Conservation (phyloP, 1,140 invertebrate genomes). For the Propsilocerus akamusi region DNA sequence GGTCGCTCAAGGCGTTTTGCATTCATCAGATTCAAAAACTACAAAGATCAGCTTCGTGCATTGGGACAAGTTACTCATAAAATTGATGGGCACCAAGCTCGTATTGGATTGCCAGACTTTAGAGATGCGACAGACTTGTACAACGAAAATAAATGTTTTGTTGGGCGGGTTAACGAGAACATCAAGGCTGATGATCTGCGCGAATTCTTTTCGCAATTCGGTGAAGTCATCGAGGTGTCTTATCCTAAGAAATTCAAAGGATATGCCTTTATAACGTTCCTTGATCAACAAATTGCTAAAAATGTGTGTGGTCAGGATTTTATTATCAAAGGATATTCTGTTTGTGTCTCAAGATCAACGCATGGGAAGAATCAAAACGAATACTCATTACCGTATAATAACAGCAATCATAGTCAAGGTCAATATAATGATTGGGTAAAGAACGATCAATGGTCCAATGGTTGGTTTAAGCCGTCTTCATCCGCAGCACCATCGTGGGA, state of each 20-base stretch:
- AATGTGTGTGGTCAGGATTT: not conserved
- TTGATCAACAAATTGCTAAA: not conserved
- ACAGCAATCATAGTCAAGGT: not conserved
- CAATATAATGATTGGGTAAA: not conserved
- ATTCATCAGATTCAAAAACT: conserved; percentile 59
- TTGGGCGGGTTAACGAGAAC: not conserved
- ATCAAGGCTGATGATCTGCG: not conserved
- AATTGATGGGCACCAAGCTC: conserved; percentile 64
- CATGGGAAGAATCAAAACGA: not conserved
- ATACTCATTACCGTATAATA: too few relatives aligned
- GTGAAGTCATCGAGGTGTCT: not conserved
- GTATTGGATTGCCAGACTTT: conserved; percentile 59
- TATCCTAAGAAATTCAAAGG: not conserved
- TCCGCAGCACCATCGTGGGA: not conserved
- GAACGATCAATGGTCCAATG: not conserved
- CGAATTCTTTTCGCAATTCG: not conserved
- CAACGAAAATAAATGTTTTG: not conserved
- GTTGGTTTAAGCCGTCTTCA: not conserved
- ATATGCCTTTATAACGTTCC: not conserved
- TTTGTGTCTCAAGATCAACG: not conserved
- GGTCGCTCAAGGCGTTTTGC: conserved; percentile 69
- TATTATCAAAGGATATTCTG: not conserved
- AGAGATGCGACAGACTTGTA: conserved; percentile 21
- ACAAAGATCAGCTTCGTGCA: conserved; percentile 41
- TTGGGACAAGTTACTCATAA: conserved; percentile 42